Evolutionary conservation across 2,113 vertebrate genomes (phyloP).

Genomic region (Malurus cyaneus): DNA sequence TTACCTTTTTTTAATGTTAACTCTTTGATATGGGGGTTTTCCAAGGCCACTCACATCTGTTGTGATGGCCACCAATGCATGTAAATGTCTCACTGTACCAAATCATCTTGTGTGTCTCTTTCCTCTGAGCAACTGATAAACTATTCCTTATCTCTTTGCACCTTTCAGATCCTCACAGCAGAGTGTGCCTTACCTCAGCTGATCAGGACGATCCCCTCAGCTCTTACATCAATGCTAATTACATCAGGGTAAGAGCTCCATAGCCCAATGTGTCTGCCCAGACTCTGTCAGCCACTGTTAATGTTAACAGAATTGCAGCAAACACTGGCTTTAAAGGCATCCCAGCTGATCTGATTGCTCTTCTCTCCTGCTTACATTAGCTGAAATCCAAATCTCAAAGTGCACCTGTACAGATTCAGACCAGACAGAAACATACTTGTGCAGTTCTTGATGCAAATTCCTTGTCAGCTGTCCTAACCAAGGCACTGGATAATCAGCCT

Average conservation of each 20-base stretch:
- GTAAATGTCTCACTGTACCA: neutral
- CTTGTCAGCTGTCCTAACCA: neutral
- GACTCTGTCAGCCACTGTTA: neutral
- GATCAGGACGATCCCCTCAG: slow-evolving; percentile 92
- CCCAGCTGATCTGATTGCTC: neutral
- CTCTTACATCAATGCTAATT: slow-evolving; percentile 97
- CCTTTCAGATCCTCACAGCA: slow-evolving; percentile 93
- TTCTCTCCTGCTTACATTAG: slow-evolving; percentile 4
- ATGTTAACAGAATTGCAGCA: neutral
- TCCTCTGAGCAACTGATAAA: neutral
- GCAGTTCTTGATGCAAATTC: neutral
- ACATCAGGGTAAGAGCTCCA: slow-evolving; percentile 86
- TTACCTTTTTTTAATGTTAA: neutral
- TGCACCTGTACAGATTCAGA: neutral
- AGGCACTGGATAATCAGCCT: neutral
- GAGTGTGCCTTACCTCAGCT: slow-evolving; percentile 90
- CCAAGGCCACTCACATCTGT: neutral
- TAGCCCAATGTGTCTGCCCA: neutral
- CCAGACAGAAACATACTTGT: neutral
- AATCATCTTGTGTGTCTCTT: neutral
- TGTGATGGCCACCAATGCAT: neutral
- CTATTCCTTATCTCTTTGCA: slow-evolving; percentile 21
- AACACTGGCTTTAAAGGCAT: neutral
- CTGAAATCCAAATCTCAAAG: neutral
- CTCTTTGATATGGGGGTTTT: neutral